Base-by-base conservation (phyloP, 2,113 vertebrate genomes). In the Casuarius casuarius region DNA sequence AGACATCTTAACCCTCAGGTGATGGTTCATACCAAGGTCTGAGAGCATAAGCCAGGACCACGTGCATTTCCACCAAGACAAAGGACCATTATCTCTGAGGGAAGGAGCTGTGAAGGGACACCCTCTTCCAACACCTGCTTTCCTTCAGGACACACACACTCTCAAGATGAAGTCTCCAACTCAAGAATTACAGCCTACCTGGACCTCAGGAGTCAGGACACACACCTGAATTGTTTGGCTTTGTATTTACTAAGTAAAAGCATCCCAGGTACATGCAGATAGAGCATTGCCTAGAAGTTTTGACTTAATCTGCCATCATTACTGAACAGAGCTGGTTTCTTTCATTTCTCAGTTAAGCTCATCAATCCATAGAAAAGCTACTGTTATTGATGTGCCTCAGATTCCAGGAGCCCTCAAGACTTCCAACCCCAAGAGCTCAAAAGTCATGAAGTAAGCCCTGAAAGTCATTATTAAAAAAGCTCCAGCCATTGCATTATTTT, bases 401-500 rank as follows among this genome's bases (percentile, higher is more conserved):
- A 93, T 95, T 87, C 88, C 89, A 89, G 92, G 96, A 93, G 66
- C 48, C 94, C 84, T 94, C 76, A 72, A 72, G 26, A 89, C 44
- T 93, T 75, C 80, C 89, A 92, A 73, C 26, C 74, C 89, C 70
- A 94, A 94, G 71, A 94, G 74, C 73, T 84, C 89, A 70, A 49
- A 94, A 96, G 49, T 85, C 86, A 71, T 94, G 89, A 96, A 92
- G 89, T 94, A 94, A 92, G 21, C 77, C 89, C 77, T 82, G 49
- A 91, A 49, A 91, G 87, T 89, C 84, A 91, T 95, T 95, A 94
- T 92, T 33, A 59, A 79, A 84, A 94, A 92, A 95, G 78, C 91
- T 94, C 54, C 92, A 91, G 70, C 91, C 81, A 82, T 56, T 54
- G 91, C 81, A 91, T 89, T 93, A 96, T 92, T 96, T 97, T 92